Conservation (phyloP, 2,888 invertebrate genomes). For the Idaea biselata region DNA sequence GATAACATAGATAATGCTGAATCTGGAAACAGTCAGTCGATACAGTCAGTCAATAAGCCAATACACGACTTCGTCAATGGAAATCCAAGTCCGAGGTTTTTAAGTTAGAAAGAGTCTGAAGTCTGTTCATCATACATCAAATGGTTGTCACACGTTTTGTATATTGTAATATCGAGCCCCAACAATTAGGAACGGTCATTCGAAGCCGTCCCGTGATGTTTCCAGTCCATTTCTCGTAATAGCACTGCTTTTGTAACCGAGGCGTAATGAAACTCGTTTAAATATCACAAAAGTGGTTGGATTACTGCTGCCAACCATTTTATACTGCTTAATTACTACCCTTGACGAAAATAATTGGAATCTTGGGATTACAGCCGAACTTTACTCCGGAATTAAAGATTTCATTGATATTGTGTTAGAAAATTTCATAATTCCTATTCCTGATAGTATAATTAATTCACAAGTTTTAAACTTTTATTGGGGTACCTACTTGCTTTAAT, state of each 20-base stretch:
- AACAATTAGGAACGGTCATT: constrained; percentile 72
- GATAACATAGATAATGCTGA: background rate
- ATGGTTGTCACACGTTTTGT: constrained; percentile 36
- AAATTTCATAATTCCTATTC: constrained; percentile 2
- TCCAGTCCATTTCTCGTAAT: constrained; percentile 76
- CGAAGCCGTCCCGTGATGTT: constrained; percentile 70
- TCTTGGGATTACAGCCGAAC: constrained; percentile 70
- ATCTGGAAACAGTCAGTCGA: background rate
- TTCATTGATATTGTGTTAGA: constrained; percentile 30
- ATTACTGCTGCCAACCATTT: constrained; percentile 71
- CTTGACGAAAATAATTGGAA: constrained; percentile 76
- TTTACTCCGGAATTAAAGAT: constrained; percentile 57
- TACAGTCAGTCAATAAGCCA: background rate
- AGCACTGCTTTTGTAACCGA: constrained; percentile 73
- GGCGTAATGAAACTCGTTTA: constrained; percentile 78
- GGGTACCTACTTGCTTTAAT: background rate
- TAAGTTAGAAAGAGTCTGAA: background rate
- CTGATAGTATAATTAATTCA: background rate
- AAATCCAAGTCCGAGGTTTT: background rate
- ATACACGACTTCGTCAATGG: no score
- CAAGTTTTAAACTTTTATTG: constrained; percentile 3
- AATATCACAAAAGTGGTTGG: constrained; percentile 78
- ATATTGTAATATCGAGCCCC: constrained; percentile 52
- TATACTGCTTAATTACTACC: constrained; percentile 76
- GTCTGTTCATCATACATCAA: constrained; percentile 32